phyloP scores from a whole-genome alignment of 2,888 invertebrate genomes.

The Cynaeus angustus region DNA sequence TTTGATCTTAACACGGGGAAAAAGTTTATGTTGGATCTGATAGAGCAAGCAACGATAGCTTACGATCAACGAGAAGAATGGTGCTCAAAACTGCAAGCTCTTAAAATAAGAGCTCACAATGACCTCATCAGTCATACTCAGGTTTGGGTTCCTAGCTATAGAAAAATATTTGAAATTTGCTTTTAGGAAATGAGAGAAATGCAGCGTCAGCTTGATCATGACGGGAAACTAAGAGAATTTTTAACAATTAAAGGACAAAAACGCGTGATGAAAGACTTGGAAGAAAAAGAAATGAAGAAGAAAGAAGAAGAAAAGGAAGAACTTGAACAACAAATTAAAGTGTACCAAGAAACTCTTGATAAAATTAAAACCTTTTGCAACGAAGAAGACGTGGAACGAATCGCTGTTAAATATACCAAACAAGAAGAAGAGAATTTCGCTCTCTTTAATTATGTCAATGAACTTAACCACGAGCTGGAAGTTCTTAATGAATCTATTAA shows the following conservation, averaged over 20 bases:
- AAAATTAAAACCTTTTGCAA: conserved; percentile 79
- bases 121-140: conserved; percentile 81
- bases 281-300: conserved; percentile 83
- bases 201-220: conserved; percentile 88
- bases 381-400: conserved; percentile 79
- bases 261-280: conserved; percentile 81
- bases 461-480: conserved; percentile 89
- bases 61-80: conserved; percentile 92
- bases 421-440: conserved; percentile 95
- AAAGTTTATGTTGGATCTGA: conserved; percentile 86
- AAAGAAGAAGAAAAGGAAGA: conserved; percentile 79
- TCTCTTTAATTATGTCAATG: conserved; percentile 92
- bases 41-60: conserved; percentile 90
- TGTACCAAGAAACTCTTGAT: conserved; percentile 84
- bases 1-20: conserved; percentile 85
- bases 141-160: conserved; percentile 65
- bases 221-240: conserved; percentile 88
- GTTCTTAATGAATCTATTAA: conserved; percentile 80
- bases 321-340: conserved; percentile 81
- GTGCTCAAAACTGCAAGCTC: conserved; percentile 84
- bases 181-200: conserved; percentile 90
- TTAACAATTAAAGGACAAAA: conserved; percentile 89
- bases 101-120: conserved; percentile 85
- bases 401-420: conserved; percentile 84
- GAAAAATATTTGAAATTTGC: background rate